Conservation (phyloP, 1,140 invertebrate genomes). For the Diploscapter pachys region DNA sequence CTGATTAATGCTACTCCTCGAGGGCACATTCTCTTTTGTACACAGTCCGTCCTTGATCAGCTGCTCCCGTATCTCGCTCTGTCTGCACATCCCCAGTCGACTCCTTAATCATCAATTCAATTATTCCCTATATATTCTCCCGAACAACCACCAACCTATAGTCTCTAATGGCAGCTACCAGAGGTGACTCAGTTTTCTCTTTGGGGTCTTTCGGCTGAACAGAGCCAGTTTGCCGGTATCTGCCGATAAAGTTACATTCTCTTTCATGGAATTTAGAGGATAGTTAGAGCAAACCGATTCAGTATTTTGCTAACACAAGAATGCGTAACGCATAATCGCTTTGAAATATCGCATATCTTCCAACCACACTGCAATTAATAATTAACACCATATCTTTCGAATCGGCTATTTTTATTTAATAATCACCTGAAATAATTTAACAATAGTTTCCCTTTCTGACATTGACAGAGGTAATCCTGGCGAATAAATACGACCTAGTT, state of each 20-base stretch:
- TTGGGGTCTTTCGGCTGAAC: slow-evolving; percentile 56
- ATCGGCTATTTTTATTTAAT: background rate
- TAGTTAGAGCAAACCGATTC: slow-evolving; percentile 42
- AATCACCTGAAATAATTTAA: slow-evolving; percentile 43
- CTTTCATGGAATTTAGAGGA: background rate
- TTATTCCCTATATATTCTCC: background rate
- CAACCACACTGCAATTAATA: slow-evolving; percentile 44
- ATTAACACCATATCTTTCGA: too few species aligned
- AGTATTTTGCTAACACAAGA: slow-evolving; percentile 56
- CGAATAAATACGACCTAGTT: slow-evolving; percentile 52
- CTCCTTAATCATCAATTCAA: background rate
- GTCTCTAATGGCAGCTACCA: slow-evolving; percentile 52
- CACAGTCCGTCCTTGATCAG: slow-evolving; percentile 54
- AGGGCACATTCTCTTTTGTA: slow-evolving; percentile 51
- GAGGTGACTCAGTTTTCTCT: slow-evolving; percentile 52
- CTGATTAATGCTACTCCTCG: slow-evolving; percentile 55
- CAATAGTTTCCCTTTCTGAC: slow-evolving; percentile 52
- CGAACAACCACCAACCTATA: slow-evolving; percentile 46
- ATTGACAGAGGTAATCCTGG: slow-evolving; percentile 54
- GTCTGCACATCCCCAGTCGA: slow-evolving; percentile 41
- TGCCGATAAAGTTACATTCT: slow-evolving; percentile 14
- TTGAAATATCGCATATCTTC: slow-evolving; percentile 59
- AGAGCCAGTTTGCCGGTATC: slow-evolving; percentile 53
- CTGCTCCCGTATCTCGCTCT: slow-evolving; percentile 57
- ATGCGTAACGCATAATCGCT: slow-evolving; percentile 57